phyloP scores from a whole-genome alignment of 2,797 vertebrate genomes.

The Premnoplex brunnescens region DNA sequence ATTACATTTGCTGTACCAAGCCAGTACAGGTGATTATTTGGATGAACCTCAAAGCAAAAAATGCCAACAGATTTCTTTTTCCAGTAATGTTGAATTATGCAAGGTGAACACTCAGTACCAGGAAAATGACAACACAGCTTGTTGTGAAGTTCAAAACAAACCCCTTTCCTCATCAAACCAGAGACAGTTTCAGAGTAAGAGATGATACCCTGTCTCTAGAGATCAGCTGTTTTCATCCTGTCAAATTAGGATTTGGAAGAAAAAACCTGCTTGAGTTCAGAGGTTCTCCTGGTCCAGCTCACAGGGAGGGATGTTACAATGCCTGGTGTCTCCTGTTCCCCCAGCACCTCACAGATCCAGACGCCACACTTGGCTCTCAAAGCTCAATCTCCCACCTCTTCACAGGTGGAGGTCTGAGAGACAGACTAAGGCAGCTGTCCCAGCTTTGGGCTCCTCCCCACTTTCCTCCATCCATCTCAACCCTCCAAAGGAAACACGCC shows the following conservation, averaged over 20 bases:
- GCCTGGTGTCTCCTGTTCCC: neutral
- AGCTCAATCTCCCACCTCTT: neutral
- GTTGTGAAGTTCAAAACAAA: neutral
- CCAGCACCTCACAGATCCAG: neutral
- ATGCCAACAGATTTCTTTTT: neutral
- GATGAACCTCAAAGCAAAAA: neutral
- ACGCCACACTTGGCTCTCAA: neutral
- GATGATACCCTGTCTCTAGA: neutral
- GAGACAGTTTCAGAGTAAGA: neutral
- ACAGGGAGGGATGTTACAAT: neutral
- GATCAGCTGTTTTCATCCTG: neutral
- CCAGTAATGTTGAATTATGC: accelerated
- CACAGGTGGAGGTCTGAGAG: neutral
- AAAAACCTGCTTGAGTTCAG: neutral
- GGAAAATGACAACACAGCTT: neutral
- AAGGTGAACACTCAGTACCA: neutral
- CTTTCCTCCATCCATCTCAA: neutral
- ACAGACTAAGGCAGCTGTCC: neutral
- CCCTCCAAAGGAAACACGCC: neutral
- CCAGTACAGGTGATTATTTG: neutral
- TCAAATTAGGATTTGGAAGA: neutral
- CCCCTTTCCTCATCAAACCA: neutral
- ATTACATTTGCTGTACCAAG: neutral
- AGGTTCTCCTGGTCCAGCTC: neutral
- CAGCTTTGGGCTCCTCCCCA: neutral